These are phyloP conservation scores for Drosophila cracens DNA, from an alignment of 2,888 invertebrate genomes.

Conservation along the genomic window DNA sequence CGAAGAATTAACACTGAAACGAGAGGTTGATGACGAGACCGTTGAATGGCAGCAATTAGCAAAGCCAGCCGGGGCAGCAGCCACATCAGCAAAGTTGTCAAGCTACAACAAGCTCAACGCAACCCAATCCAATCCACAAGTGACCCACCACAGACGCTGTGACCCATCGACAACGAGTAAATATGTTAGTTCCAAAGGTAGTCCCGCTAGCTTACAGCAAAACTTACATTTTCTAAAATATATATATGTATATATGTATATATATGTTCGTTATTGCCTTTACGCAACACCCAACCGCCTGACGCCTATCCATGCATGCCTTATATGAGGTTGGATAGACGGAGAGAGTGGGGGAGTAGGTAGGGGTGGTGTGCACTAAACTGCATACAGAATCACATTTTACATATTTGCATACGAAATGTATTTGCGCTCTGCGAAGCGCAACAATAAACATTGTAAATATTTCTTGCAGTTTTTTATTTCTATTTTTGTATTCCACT, in stretches of 20 bases:
- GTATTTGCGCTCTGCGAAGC: slow-evolving; percentile 77
- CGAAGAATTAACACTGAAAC: slow-evolving; percentile 62
- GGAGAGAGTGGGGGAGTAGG: neutral
- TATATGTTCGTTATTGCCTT: slow-evolving; percentile 12
- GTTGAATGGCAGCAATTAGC: slow-evolving; percentile 72
- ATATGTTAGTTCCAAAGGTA: slow-evolving; percentile 4
- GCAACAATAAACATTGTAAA: slow-evolving; percentile 81
- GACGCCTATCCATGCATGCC: slow-evolving; percentile 57
- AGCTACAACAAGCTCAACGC: slow-evolving; percentile 2
- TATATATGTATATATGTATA: neutral
- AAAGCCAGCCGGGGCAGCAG: slow-evolving; percentile 12
- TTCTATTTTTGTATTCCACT: slow-evolving; percentile 10
- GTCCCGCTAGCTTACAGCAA: slow-evolving; percentile 3
- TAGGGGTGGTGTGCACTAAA: slow-evolving; percentile 19
- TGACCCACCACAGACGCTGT: neutral
- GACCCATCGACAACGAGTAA: neutral
- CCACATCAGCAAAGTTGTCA: slow-evolving; percentile 41
- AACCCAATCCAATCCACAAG: neutral
- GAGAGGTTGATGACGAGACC: slow-evolving; percentile 41
- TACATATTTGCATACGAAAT: slow-evolving; percentile 77
- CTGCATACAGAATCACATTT: slow-evolving; percentile 73
- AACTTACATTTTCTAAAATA: slow-evolving; percentile 36
- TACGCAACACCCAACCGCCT: slow-evolving; percentile 22
- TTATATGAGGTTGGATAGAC: slow-evolving; percentile 48
- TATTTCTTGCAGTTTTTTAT: slow-evolving; percentile 36